phyloP scores from a whole-genome alignment of 2,888 invertebrate species.

The Cosmopolites sordidus region DNA sequence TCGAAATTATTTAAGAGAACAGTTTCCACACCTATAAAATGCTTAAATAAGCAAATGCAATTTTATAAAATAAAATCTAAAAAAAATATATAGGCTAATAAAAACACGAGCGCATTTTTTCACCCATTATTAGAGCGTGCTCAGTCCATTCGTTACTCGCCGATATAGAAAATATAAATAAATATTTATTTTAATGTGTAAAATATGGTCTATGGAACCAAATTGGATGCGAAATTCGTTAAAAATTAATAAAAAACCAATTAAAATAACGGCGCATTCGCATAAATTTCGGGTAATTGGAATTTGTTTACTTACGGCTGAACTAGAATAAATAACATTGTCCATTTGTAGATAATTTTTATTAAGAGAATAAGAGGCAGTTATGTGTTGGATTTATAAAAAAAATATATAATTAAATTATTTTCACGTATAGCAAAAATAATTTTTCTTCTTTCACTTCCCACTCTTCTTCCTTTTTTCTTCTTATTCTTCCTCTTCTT shows the following conservation, averaged over 20 bases:
- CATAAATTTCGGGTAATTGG: constrained; percentile 1
- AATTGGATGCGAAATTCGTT: neutral
- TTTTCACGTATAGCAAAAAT: too few species aligned
- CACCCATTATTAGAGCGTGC: neutral
- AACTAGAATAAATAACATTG: neutral
- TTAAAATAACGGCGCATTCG: neutral
- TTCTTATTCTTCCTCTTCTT: too few species aligned
- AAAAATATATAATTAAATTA: too few species aligned
- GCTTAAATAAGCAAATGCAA: too few species aligned
- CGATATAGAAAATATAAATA: neutral
- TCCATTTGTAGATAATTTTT: neutral
- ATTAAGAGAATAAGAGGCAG: neutral
- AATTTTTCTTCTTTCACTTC: too few species aligned
- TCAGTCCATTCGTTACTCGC: neutral
- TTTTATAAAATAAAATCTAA: too few species aligned
- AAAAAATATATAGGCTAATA: too few species aligned
- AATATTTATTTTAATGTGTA: neutral
- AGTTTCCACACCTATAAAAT: too few species aligned
- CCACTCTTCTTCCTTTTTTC: too few species aligned
- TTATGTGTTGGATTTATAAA: too few species aligned
- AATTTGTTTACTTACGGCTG: neutral
- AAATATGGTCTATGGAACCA: neutral
- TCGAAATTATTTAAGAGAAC: too few species aligned
- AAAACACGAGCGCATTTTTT: neutral
- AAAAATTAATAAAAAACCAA: neutral